phyloP scores from a whole-genome alignment of 2,797 vertebrate species.

The Natrix natrix region DNA sequence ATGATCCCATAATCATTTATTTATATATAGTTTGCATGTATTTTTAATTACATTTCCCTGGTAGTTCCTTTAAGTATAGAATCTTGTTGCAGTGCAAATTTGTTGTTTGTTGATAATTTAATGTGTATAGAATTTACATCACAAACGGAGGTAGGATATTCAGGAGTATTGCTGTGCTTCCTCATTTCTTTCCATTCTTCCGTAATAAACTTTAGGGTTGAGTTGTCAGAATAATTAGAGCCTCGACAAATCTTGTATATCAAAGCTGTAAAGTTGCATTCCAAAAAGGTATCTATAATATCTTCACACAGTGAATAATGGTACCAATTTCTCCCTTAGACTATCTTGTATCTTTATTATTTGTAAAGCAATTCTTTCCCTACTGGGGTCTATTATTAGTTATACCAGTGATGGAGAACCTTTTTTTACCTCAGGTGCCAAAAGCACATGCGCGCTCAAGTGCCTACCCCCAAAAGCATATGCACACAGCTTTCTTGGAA shows the following conservation, averaged over 20 bases:
- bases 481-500: no score
- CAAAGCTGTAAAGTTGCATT: not conserved
- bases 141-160: not conserved
- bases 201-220: not conserved
- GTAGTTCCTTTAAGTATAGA: not conserved
- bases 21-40: not conserved
- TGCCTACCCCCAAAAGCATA: no score
- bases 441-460: no score
- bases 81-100: not conserved
- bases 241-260: not conserved
- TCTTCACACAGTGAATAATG: not conserved
- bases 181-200: not conserved
- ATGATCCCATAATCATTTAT: not conserved
- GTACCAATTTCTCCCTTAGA: not conserved
- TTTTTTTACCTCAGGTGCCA: no score
- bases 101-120: not conserved
- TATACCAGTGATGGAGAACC: no score
- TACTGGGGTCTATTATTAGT: not conserved
- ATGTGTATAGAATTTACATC: not conserved
- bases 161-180: not conserved
- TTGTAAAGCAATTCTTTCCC: not conserved
- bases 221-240: not conserved
- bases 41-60: not conserved
- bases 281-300: not conserved
- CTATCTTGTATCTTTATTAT: not conserved